Evolutionary conservation across 2,113 vertebrate species (phyloP), one percentile per base, ranked within the genome.

Genomic region (Fukomys damarensis): DNA sequence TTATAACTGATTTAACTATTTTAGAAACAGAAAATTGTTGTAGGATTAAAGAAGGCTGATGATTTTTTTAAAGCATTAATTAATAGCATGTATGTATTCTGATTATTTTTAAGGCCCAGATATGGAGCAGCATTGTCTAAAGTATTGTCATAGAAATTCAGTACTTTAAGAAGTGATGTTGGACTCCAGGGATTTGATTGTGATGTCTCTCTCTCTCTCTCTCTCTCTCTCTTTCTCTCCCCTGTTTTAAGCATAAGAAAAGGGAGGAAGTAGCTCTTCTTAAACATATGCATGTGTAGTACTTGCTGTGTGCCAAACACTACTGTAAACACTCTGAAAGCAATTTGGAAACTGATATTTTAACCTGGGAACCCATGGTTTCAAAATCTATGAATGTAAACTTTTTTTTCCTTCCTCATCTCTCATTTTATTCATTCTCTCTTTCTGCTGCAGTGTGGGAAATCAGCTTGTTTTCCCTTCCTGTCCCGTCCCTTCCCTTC

Each of bases 221-320:
- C n/a, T n/a, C n/a, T n/a, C n/a, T n/a, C n/a, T n/a, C n/a, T n/a
- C n/a, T n/a, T n/a, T n/a, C n/a, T n/a, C n/a, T n/a, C n/a, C n/a
- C n/a, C n/a, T 90, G 16, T 54, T 94, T 79, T 85, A 93, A 74
- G 54, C 24, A 83, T 38, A 65, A 70, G 38, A 72, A 89, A 66
- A 70, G 30, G 0, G 35, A 70, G 43, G 24, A 86, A 59, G 5
- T 63, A 28, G 5, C 32, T 0, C 10, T 46, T 74, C 14, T 79
- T 92, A 70, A 59, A 6, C 28, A 83, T 66, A 68, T 56, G 11
- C 14, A 79, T 61, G 0, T 19, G 13, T 32, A 28, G 38, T 7
- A 74, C 6, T 79, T 88, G 54, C 14, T 70, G 26, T 58, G 10
- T 46, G 63, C 1, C 65, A 76, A 84, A 89, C 8, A 52, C 17